phyloP scores from a whole-genome alignment of 1,140 invertebrate species.

The Drosophila auraria region DNA sequence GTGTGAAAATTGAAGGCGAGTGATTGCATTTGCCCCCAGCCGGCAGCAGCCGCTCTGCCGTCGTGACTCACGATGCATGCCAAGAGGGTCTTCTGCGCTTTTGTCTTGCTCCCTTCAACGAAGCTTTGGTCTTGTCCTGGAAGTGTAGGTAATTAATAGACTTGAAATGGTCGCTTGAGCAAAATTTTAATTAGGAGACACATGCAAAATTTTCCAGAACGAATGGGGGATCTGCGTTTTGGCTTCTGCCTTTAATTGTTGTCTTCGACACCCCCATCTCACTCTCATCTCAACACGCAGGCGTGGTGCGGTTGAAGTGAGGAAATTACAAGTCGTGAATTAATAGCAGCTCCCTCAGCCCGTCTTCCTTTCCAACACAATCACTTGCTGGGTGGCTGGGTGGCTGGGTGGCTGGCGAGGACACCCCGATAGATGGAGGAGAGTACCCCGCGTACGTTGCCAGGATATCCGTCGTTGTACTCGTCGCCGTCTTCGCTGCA shows the following conservation, averaged over 20 bases:
- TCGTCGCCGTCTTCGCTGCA: slow-evolving; percentile 53
- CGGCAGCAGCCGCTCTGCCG: slow-evolving; percentile 2
- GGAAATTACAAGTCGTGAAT: slow-evolving; percentile 84
- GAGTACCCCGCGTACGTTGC: slow-evolving; percentile 71
- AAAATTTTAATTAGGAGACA: slow-evolving; percentile 83
- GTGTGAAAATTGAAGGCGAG: slow-evolving; percentile 82
- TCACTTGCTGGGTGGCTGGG: too few species aligned
- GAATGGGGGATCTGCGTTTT: slow-evolving; percentile 7
- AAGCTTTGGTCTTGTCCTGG: slow-evolving; percentile 29
- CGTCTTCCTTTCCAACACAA: slow-evolving; percentile 5
- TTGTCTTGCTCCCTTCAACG: slow-evolving; percentile 22
- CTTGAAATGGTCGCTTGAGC: slow-evolving; percentile 78
- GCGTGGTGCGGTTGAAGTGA: slow-evolving; percentile 71
- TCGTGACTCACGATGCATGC: slow-evolving; percentile 35
- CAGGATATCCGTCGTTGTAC: slow-evolving; percentile 76
- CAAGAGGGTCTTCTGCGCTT: slow-evolving; percentile 44
- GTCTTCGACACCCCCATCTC: slow-evolving; percentile 33
- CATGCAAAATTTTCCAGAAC: slow-evolving; percentile 62
- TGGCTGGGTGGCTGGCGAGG: neutral
- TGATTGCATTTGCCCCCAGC: slow-evolving; percentile 77
- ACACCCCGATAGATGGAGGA: slow-evolving; percentile 15
- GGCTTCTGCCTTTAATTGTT: slow-evolving; percentile 68
- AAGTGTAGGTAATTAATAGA: slow-evolving; percentile 79
- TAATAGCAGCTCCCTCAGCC: slow-evolving; percentile 56
- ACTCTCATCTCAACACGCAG: slow-evolving; percentile 5